A percentile compares a stretch with the other conserved stretches of the same genome.
phyloP scores from a whole-genome alignment of 1,140 invertebrate genomes.

The Camponotus vicinus region DNA sequence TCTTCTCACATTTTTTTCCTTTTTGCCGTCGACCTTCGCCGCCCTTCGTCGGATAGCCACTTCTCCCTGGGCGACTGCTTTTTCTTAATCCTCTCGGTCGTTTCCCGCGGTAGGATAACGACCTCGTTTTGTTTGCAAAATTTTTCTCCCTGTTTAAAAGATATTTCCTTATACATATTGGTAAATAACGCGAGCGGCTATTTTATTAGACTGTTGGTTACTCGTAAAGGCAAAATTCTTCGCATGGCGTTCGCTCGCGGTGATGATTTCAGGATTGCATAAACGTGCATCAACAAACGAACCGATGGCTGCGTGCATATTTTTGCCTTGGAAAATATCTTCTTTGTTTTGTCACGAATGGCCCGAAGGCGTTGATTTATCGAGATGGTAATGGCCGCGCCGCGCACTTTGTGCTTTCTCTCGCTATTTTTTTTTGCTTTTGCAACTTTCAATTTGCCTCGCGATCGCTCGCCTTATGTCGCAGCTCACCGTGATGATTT shows the following conservation, averaged over 20 bases:
- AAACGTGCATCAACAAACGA: background rate
- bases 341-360: conserved; percentile 4
- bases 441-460: conserved; percentile 52
- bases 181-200: background rate
- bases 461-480: conserved; percentile 45
- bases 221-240: background rate
- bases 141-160: conserved; percentile 6
- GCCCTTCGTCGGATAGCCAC: background rate
- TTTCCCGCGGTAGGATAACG: conserved; percentile 71
- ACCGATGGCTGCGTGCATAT: too few relatives aligned
- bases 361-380: conserved; percentile 47
- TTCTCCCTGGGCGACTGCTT: conserved; percentile 1
- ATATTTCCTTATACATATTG: conserved; percentile 4
- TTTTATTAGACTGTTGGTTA: background rate
- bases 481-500: conserved; percentile 34
- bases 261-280: background rate
- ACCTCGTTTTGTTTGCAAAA: conserved; percentile 72
- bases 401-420: conserved; percentile 28
- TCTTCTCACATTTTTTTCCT: conserved; percentile 40
- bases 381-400: conserved; percentile 1
- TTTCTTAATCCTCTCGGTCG: conserved; percentile 47
- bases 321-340: conserved; percentile 12
- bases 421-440: background rate
- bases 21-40: conserved; percentile 29
- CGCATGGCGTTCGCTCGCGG: background rate